Evolutionary conservation across 2,113 vertebrate genomes (phyloP).

Genomic region (Dicentrarchus labrax): DNA sequence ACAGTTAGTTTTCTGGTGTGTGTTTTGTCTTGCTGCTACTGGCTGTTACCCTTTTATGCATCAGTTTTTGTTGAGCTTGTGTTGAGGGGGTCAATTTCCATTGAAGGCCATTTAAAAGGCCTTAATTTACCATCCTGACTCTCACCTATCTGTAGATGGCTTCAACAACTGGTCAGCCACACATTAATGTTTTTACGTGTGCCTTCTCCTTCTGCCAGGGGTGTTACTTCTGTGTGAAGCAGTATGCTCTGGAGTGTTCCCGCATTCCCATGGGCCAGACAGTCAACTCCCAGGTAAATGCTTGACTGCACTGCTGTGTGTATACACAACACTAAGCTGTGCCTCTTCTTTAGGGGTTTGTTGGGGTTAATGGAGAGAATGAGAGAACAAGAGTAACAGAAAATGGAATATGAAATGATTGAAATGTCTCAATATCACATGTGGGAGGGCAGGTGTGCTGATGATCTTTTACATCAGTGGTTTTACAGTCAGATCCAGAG

Average conservation of each 20-base stretch:
- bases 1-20: background rate
- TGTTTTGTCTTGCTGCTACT: background rate
- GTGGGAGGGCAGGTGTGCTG: background rate
- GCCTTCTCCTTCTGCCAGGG: conserved; percentile 83
- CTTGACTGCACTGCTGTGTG: background rate
- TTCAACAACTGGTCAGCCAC: background rate
- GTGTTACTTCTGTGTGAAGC: conserved; percentile 99
- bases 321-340: background rate
- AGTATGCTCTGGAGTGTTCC: conserved; percentile 97
- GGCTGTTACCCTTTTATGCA: no score
- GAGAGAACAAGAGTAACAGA: background rate
- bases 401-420: background rate
- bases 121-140: background rate
- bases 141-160: background rate
- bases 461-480: background rate
- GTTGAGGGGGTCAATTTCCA: background rate
- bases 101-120: background rate
- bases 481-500: background rate
- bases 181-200: background rate
- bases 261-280: conserved; percentile 98
- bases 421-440: background rate
- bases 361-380: background rate
- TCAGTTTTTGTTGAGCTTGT: no score
- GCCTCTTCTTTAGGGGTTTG: background rate
- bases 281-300: conserved; percentile 97